Conservation (phyloP, 2,888 invertebrate species). For the Melikaiella ostensackeni region DNA sequence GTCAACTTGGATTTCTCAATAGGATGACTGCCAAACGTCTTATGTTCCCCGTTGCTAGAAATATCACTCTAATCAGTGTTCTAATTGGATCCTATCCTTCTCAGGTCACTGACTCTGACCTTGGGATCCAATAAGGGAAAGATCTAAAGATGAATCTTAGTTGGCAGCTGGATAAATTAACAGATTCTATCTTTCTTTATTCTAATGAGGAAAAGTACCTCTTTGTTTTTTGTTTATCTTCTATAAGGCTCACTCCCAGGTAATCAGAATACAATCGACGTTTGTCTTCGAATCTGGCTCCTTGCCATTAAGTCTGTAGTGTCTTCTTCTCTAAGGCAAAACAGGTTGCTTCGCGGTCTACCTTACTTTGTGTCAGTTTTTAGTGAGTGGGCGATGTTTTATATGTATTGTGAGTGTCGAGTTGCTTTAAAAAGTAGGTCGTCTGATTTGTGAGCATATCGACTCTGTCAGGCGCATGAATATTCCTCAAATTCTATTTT, state of each 20-base stretch:
- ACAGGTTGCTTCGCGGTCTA: not conserved
- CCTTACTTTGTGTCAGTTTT: not conserved
- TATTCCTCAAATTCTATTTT: too few species aligned
- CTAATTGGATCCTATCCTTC: not conserved
- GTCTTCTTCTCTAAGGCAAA: not conserved
- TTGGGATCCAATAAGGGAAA: not conserved
- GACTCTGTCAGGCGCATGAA: too few species aligned
- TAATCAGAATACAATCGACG: not conserved
- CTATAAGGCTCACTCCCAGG: not conserved
- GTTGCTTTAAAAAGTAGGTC: conserved; percentile 36
- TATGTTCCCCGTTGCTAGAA: not conserved
- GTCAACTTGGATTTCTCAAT: too few species aligned
- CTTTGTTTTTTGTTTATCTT: not conserved
- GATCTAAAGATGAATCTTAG: not conserved
- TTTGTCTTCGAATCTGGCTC: not conserved
- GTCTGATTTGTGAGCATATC: conserved; percentile 1
- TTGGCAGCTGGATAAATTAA: not conserved
- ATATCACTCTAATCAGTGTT: conserved; percentile 9
- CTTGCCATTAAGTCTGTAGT: not conserved
- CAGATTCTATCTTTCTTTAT: not conserved
- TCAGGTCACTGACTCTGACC: conserved; percentile 19
- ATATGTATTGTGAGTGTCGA: not conserved
- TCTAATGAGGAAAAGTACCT: not conserved
- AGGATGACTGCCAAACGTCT: not conserved
- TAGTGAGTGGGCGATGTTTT: not conserved